phyloP scores from a whole-genome alignment of 2,888 invertebrate species.

The Cephalotes varians region DNA sequence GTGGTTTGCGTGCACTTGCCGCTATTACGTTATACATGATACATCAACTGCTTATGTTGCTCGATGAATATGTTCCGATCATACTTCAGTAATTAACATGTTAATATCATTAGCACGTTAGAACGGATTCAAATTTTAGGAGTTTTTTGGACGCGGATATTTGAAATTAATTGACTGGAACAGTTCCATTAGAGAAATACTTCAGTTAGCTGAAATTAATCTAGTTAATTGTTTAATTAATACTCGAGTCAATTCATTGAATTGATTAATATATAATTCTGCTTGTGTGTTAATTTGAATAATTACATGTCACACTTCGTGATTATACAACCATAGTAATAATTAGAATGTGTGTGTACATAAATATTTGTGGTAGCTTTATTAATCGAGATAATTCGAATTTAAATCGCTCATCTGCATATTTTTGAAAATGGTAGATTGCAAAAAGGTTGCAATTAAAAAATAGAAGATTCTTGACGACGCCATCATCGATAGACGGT shows the following conservation, averaged over 20 bases:
- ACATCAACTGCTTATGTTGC: neutral
- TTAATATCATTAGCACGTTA: constrained; percentile 4
- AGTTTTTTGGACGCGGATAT: neutral
- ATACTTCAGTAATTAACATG: constrained; percentile 7
- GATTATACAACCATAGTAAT: neutral
- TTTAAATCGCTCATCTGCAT: neutral
- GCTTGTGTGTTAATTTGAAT: constrained; percentile 5
- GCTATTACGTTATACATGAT: neutral
- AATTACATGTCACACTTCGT: constrained; percentile 12
- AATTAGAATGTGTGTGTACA: neutral
- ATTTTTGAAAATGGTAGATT: neutral
- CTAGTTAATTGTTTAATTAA: constrained; percentile 26
- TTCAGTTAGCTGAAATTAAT: neutral
- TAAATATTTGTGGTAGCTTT: neutral
- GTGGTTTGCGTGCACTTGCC: neutral
- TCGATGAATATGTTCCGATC: neutral
- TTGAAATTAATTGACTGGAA: neutral
- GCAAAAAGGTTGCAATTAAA: neutral
- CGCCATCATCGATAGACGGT: neutral
- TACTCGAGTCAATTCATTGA: neutral
- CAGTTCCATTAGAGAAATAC: neutral
- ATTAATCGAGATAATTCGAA: constrained; percentile 9
- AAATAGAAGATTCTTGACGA: neutral
- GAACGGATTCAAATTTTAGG: neutral
- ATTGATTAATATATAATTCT: constrained; percentile 9